These are phyloP conservation scores for Acrobeloides nanus DNA, from an alignment of 2,888 invertebrate species.

Conservation along the genomic window DNA sequence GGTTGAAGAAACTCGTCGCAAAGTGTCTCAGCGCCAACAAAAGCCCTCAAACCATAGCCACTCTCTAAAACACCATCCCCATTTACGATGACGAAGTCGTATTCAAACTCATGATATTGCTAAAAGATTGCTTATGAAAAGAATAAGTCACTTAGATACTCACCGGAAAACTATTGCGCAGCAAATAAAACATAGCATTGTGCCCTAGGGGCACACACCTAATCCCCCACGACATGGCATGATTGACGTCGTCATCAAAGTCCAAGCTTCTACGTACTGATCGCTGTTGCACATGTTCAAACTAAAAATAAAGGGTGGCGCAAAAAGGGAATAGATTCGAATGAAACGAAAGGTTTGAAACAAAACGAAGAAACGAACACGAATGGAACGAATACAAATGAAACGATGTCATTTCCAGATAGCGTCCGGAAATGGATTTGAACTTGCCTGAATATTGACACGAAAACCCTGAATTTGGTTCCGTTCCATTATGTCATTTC, in stretches of 20 bases:
- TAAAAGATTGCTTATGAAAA: too few species aligned
- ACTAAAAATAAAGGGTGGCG: not conserved
- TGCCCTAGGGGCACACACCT: constrained; percentile 2
- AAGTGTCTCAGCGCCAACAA: not conserved
- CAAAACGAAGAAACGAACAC: too few species aligned
- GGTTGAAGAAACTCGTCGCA: constrained; percentile 4
- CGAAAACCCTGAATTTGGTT: too few species aligned
- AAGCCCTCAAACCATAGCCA: not conserved
- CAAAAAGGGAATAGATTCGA: too few species aligned
- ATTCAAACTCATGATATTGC: constrained; percentile 7
- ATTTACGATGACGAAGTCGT: constrained; percentile 4
- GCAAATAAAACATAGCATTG: not conserved
- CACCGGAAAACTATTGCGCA: constrained; percentile 4
- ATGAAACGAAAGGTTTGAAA: too few species aligned
- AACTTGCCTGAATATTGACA: too few species aligned
- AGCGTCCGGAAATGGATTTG: too few species aligned
- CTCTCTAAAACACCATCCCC: constrained; percentile 4
- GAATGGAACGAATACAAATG: too few species aligned
- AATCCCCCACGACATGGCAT: constrained; percentile 2
- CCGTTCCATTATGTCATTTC: too few species aligned
- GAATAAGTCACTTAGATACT: too few species aligned
- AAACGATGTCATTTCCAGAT: too few species aligned
- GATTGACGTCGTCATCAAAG: constrained; percentile 3
- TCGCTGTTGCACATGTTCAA: constrained; percentile 2
- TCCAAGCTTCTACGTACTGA: constrained; percentile 1